Conservation (phyloP, 2,888 invertebrate genomes). For the Athripsodes cinereus region DNA sequence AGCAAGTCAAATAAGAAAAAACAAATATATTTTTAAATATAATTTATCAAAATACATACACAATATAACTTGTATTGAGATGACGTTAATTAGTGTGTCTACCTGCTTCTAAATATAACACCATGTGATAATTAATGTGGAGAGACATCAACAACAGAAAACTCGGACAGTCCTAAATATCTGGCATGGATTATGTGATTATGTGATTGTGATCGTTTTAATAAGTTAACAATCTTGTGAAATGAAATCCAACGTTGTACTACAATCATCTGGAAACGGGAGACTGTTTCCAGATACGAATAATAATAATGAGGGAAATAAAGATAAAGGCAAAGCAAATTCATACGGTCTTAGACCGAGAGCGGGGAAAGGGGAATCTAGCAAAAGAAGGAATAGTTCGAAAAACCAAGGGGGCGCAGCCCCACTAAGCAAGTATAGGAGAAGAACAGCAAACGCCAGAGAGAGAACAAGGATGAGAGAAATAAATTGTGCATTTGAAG, state of each 20-base stretch:
- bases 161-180: too few species aligned
- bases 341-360: slow-evolving; percentile 39
- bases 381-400: neutral
- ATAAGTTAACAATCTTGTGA: neutral
- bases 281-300: slow-evolving; percentile 35
- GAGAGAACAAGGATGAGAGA: slow-evolving; percentile 62
- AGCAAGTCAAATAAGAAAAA: too few species aligned
- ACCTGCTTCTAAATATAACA: neutral
- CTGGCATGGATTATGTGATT: neutral
- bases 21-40: too few species aligned
- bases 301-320: slow-evolving; percentile 32
- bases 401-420: slow-evolving; percentile 30
- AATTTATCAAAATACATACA: too few species aligned
- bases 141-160: neutral
- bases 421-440: slow-evolving; percentile 60
- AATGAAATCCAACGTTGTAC: slow-evolving; percentile 23
- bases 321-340: slow-evolving; percentile 32
- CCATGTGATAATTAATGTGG: neutral
- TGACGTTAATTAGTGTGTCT: neutral
- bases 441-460: slow-evolving; percentile 62
- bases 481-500: slow-evolving; percentile 62
- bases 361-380: slow-evolving; percentile 6
- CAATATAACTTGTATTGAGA: too few species aligned
- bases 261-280: slow-evolving; percentile 11
- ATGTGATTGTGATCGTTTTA: neutral